A percentile compares a stretch with the other conserved stretches of the same genome.
Evolutionary conservation across 2,797 vertebrate species (phyloP).

Genomic region (Synanceia verrucosa): DNA sequence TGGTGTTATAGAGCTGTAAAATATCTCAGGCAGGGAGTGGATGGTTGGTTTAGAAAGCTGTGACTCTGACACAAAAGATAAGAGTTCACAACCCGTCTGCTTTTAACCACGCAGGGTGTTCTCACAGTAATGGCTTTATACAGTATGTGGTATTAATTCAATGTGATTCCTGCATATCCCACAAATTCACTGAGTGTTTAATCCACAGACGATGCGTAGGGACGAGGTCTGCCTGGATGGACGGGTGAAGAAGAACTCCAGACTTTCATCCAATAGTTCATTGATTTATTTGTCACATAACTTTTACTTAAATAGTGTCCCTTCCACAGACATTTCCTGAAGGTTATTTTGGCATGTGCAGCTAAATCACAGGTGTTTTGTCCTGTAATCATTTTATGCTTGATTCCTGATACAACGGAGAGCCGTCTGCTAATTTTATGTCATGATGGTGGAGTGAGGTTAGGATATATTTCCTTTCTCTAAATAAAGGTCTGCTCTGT

Average conservation of each 20-base stretch:
- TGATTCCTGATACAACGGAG: background rate
- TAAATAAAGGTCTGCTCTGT: background rate
- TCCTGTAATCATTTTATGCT: background rate
- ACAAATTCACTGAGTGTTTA: no score
- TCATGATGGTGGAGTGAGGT: background rate
- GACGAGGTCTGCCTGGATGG: background rate
- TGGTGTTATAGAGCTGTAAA: background rate
- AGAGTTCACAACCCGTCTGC: background rate
- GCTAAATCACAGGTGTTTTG: background rate
- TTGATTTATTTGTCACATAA: no score
- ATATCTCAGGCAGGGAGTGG: background rate
- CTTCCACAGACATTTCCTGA: no score
- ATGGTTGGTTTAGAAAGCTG: background rate
- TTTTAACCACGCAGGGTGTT: no score
- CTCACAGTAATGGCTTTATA: no score
- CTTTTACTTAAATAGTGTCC: no score
- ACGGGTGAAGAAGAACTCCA: background rate
- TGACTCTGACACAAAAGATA: background rate
- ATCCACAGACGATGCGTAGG: no score
- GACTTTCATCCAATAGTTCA: no score
- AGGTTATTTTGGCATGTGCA: background rate
- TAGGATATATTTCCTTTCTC: background rate
- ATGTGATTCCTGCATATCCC: no score
- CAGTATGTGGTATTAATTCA: no score
- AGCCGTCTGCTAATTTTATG: background rate